Conservation (phyloP, 2,797 vertebrate species). For the Halcyon leucocephala region DNA sequence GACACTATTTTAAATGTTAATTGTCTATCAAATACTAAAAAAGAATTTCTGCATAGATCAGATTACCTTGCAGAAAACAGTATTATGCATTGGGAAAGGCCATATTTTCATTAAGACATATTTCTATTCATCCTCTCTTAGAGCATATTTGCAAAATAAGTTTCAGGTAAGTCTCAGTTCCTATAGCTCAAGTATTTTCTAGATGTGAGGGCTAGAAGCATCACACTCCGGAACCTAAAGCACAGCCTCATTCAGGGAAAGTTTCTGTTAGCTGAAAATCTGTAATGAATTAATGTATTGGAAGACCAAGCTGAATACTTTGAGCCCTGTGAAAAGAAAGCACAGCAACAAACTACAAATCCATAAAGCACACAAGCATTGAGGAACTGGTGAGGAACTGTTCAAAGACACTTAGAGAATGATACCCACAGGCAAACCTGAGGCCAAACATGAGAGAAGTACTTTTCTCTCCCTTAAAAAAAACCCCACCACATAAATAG, state of each 20-base stretch:
- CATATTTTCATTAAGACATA: background rate
- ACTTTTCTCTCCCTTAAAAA: background rate
- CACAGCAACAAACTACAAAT: background rate
- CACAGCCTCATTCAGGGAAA: background rate
- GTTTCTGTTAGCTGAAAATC: background rate
- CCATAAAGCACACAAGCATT: background rate
- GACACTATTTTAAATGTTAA: background rate
- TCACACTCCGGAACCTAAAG: accelerated
- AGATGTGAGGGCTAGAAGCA: background rate
- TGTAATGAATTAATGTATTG: background rate
- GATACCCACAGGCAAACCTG: background rate
- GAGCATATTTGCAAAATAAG: background rate
- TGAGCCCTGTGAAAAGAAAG: background rate
- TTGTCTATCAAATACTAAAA: background rate
- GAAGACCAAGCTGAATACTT: background rate
- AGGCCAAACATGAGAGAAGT: background rate
- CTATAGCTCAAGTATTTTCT: background rate
- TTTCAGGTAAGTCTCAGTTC: background rate
- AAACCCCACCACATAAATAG: background rate
- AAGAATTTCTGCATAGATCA: background rate
- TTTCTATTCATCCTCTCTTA: too few relatives aligned
- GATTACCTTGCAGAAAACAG: background rate
- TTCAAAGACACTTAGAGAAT: background rate
- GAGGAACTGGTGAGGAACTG: background rate
- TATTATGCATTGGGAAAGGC: background rate